Conservation (phyloP, 2,113 vertebrate species). For the Mystacornis crossleyi region DNA sequence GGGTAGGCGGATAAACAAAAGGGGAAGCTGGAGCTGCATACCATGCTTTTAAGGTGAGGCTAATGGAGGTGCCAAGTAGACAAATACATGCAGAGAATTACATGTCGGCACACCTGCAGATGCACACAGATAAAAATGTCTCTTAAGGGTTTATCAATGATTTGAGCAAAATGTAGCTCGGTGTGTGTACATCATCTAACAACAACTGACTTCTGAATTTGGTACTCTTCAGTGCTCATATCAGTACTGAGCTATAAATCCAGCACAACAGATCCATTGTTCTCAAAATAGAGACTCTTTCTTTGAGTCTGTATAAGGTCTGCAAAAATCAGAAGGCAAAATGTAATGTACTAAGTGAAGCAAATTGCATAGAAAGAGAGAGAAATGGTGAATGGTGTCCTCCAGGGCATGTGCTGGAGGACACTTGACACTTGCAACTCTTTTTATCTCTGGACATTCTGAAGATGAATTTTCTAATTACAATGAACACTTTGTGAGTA, state of each 20-base stretch:
- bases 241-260: neutral
- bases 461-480: neutral
- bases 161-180: neutral
- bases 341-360: neutral
- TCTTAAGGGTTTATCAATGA: neutral
- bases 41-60: neutral
- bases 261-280: neutral
- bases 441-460: neutral
- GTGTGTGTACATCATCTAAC: neutral
- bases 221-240: neutral
- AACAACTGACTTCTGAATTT: neutral
- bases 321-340: neutral
- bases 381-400: neutral
- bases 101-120: neutral
- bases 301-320: neutral
- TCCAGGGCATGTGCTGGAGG: neutral
- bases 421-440: fast-evolving
- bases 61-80: neutral
- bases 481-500: neutral
- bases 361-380: neutral
- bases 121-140: neutral
- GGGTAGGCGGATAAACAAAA: neutral
- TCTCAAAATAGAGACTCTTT: neutral
- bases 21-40: neutral
- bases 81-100: neutral